phyloP scores from a whole-genome alignment of 2,797 vertebrate genomes.

The Malurus leucopterus region DNA sequence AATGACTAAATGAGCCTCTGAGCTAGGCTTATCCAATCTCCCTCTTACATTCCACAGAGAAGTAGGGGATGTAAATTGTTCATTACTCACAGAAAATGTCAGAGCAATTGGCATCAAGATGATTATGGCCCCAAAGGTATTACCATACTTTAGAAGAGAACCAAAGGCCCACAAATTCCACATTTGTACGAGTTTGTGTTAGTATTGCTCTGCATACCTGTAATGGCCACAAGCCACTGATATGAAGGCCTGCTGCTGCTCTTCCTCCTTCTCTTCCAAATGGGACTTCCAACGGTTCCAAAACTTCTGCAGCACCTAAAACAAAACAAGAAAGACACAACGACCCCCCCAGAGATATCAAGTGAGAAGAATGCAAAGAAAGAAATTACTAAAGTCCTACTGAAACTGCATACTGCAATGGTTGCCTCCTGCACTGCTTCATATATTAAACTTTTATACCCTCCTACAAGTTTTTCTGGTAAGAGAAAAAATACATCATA shows the following conservation, averaged over 20 bases:
- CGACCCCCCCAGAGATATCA: accelerated
- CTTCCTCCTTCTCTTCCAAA: constrained; percentile 82
- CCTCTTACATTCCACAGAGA: background rate
- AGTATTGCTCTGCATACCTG: constrained; percentile 66
- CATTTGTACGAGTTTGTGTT: background rate
- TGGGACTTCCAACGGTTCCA: constrained; percentile 80
- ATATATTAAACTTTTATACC: background rate
- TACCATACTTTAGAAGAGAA: background rate
- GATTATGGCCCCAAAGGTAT: background rate
- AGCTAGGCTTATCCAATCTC: background rate
- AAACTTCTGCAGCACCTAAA: constrained; percentile 75
- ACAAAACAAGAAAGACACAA: background rate
- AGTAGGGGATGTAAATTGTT: background rate
- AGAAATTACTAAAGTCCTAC: background rate
- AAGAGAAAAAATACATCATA: background rate
- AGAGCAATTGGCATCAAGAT: background rate
- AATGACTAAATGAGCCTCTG: background rate
- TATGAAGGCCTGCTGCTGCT: constrained; percentile 55
- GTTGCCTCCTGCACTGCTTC: background rate
- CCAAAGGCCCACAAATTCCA: background rate
- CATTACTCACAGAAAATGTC: background rate
- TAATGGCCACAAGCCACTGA: constrained; percentile 63
- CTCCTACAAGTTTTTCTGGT: background rate
- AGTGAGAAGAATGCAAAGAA: background rate
- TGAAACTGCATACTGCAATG: background rate